Percentiles rank a stretch among this genome's conserved stretches.
phyloP scores from a whole-genome alignment of 2,888 invertebrate genomes.

The Eumerus sabulonum region DNA sequence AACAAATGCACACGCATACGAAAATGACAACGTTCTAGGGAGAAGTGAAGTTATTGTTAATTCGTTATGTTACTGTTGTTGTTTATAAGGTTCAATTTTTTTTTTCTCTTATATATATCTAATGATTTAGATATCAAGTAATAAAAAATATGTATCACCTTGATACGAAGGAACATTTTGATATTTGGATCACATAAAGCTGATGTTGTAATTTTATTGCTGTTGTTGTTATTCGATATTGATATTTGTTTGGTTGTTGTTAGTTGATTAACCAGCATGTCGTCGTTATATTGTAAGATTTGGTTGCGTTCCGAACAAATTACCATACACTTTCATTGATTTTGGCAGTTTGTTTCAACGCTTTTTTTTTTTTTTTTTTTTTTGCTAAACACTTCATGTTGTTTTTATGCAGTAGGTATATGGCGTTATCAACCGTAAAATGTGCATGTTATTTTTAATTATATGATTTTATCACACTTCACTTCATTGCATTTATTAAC shows the following conservation, averaged over 20 bases:
- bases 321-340: slow-evolving; percentile 17
- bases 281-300: slow-evolving; percentile 14
- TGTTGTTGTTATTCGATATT: too few species aligned
- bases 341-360: slow-evolving; percentile 19
- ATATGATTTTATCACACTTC: slow-evolving; percentile 60
- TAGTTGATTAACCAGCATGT: slow-evolving; percentile 37
- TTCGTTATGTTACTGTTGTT: slow-evolving; percentile 33
- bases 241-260: slow-evolving; percentile 25
- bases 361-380: slow-evolving; percentile 13
- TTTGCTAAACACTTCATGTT: slow-evolving; percentile 60
- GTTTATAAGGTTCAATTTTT: slow-evolving; percentile 33
- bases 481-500: slow-evolving; percentile 54
- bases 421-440: slow-evolving; percentile 47
- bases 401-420: slow-evolving; percentile 24
- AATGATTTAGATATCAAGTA: slow-evolving; percentile 13
- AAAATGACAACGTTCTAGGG: slow-evolving; percentile 30
- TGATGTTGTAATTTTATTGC: slow-evolving; percentile 26
- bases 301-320: slow-evolving; percentile 16
- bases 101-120: not conserved
- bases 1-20: too few species aligned
- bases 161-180: slow-evolving; percentile 63
- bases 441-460: slow-evolving; percentile 31
- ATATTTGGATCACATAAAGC: slow-evolving; percentile 52
- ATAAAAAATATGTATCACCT: slow-evolving; percentile 60
- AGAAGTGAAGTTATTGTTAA: slow-evolving; percentile 17